Evolutionary conservation across 2,888 invertebrate species (phyloP).

Genomic region (Ceratothoa steindachneri): DNA sequence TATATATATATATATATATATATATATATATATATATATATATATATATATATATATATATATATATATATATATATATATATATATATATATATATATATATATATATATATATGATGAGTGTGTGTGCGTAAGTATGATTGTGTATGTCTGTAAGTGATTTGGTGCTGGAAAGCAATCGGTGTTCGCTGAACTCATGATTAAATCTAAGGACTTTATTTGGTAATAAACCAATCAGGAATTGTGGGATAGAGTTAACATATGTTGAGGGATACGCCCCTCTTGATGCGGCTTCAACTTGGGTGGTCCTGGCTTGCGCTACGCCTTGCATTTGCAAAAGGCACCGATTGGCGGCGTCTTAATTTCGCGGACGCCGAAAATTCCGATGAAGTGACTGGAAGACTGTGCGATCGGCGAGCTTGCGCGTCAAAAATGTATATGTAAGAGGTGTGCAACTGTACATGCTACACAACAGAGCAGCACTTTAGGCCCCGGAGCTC

Average conservation of each 20-base stretch:
- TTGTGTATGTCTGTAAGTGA: background rate
- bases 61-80: background rate
- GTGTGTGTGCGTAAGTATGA: background rate
- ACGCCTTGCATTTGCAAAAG: background rate
- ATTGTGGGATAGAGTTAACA: background rate
- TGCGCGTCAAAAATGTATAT: too few species aligned
- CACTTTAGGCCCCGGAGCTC: too few species aligned
- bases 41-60: background rate
- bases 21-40: background rate
- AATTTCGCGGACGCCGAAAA: too few species aligned
- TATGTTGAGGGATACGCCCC: background rate
- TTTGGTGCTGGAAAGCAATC: background rate
- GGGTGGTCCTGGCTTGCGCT: background rate
- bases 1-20: too few species aligned
- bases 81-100: background rate
- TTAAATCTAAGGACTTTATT: background rate
- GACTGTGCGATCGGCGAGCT: too few species aligned
- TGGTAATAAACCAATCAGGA: background rate
- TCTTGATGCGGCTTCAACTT: background rate
- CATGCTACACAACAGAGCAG: too few species aligned
- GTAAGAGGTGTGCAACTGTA: too few species aligned
- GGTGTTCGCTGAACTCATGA: background rate
- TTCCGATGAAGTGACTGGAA: too few species aligned
- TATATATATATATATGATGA: background rate
- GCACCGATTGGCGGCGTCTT: background rate